Base-by-base conservation (phyloP, 2,113 vertebrate genomes). In the Sitta europaea region DNA sequence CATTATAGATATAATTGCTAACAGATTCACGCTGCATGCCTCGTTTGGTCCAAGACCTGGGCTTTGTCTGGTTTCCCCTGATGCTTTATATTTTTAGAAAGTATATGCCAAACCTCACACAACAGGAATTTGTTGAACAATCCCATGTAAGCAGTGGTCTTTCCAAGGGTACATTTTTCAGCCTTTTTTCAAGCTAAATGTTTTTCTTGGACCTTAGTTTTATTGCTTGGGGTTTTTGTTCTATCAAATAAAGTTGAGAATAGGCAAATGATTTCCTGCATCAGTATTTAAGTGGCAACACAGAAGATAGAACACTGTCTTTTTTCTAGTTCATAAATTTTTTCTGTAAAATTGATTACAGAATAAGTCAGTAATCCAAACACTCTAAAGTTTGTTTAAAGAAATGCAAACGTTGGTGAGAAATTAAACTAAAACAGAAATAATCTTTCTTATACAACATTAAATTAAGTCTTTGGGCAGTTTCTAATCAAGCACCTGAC, bases 71-170 rank as follows among this genome's bases (percentile, higher is more conserved):
- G 90, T 97, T 97, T 98, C 97, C 97, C 97, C 91, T 97, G 97
- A 97, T 98, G 97, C 96, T 98, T 98, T 98, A 74, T 97, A 97
- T 98, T 98, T 98, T 98, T 98, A 98, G 97, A 98, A 97, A 98
- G 91, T 96, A 87, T 95, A 96, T 97, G 97, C 98, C 97, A 98
- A 98, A 97, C 97, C 96, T 98, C 97, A 98, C 98, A 98, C 97
- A 98, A 97, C 96, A 98, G 97, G 98, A 98, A 98, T 98, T 97
- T 97, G 97, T 97, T 97, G 96, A 97, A 97, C 97, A 98, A 97
- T 97, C 97, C 97, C 97, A 94, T 98, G 97, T 98, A 98, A 98
- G 97, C 97, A 97, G 92, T 96, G 88, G 54, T 93, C 94, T 97
- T 98, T 98, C 97, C 97, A 98, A 97, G 91, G 86, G 95, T 97